Conservation (phyloP, 2,888 invertebrate genomes). For the Caenorhabditis afra region DNA sequence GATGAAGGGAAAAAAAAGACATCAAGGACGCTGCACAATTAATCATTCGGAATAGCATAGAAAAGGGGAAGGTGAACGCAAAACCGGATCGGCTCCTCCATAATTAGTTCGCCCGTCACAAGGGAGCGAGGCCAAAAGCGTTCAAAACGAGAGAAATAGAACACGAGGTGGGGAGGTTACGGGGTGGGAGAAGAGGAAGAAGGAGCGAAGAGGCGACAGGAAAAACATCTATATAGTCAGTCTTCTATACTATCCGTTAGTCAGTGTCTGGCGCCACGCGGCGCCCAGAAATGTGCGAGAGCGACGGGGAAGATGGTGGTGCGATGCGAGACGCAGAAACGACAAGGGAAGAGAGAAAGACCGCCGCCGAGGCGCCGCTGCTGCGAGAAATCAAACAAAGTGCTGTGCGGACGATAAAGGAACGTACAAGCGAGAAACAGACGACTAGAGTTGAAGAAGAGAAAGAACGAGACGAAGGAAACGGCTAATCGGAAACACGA, state of each 20-base stretch:
- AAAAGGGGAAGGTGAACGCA: conserved; percentile 22
- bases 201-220: not conserved
- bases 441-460: conserved; percentile 8
- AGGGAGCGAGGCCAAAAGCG: too few relatives aligned
- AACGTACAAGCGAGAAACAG: conserved; percentile 11
- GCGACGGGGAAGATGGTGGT: too few relatives aligned
- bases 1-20: not conserved
- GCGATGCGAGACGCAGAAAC: not conserved
- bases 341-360: conserved; percentile 5
- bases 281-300: too few relatives aligned
- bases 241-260: too few relatives aligned
- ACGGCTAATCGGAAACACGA: not conserved
- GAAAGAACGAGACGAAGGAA: not conserved
- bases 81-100: too few relatives aligned
- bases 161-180: too few relatives aligned
- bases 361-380: too few relatives aligned
- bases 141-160: too few relatives aligned
- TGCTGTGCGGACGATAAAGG: conserved; percentile 25
- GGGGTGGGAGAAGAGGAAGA: not conserved
- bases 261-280: too few relatives aligned
- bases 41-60: not conserved
- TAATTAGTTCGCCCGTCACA: too few relatives aligned
- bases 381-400: conserved; percentile 35
- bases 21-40: conserved; percentile 6
- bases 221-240: not conserved